phyloP scores from a whole-genome alignment of 2,797 vertebrate genomes.

The Sebastes hubbsi region DNA sequence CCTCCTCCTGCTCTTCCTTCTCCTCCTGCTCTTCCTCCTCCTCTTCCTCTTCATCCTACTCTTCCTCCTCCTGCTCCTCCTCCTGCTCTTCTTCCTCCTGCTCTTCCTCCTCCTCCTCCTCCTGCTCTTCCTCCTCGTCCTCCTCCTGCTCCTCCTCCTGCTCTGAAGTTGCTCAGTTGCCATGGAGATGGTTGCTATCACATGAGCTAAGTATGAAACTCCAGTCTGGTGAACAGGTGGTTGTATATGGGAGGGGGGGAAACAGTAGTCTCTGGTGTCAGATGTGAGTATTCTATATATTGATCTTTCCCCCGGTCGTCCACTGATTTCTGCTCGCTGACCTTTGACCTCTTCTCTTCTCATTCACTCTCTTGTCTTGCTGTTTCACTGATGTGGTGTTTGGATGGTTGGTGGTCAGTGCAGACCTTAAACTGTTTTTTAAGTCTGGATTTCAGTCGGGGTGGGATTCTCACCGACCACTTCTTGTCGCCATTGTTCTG shows the following conservation, averaged over 20 bases:
- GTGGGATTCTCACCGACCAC: not conserved
- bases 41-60: too few relatives aligned
- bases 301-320: not conserved
- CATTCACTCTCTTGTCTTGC: not conserved
- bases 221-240: not conserved
- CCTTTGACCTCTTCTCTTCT: not conserved
- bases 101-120: too few relatives aligned
- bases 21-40: too few relatives aligned
- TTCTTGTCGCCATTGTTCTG: not conserved
- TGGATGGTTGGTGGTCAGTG: not conserved
- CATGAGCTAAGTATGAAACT: not conserved
- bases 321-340: not conserved
- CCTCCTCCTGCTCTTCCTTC: fast-evolving
- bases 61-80: fast-evolving
- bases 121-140: too few relatives aligned
- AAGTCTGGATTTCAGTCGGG: not conserved
- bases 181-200: not conserved
- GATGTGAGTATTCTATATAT: not conserved
- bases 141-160: too few relatives aligned
- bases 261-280: too few relatives aligned
- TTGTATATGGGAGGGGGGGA: not conserved
- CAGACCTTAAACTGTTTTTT: not conserved
- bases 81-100: not conserved
- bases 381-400: not conserved
- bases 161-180: not conserved